Base-by-base conservation (phyloP, 2,797 vertebrate species). In the Rhabdomys pumilio region DNA sequence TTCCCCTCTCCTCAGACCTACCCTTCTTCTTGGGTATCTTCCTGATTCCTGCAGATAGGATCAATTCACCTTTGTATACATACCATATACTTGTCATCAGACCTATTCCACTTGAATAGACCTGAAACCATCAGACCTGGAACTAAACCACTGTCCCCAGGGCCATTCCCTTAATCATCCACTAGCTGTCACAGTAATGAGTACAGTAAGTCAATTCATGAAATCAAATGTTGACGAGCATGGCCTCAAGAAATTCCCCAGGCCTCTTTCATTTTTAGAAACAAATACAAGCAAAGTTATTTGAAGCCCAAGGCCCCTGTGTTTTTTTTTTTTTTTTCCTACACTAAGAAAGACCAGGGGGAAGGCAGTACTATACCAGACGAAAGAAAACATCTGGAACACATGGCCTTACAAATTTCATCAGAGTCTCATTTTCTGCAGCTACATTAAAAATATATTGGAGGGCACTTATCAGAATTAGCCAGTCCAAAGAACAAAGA, bases 191-290 rank as follows among this genome's bases (percentile, higher is more conserved):
- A 81, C 38, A 65, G 19, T 69, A 86, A 47, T 50, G 63, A 59
- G 50, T 31, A 31, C 41, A 53, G 57, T 15, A 93, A 81, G 76
- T 17, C 69, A 87, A 79, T 53, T 47, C 29, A 55, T 15, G 86
- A 79, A 77, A 77, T 24, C 55, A 34, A 2, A 34, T 31, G 41
- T 67, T 53, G 41, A 91, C 1, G 22, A 55, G 4, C 65, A 57
- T 72, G 80, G 57, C 59, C 31, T 19, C 79, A 69, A 47, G 67
- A 89, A 26, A 90, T 89, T 53, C 59, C 47, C 14, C 57, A 57
- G 59, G 80, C n/a, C 69, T 87, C 47, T n/a, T 86, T 89, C 50
- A 47, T 87, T 86, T 90, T 91, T 65, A 86, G 75, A 82, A 90
- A 89, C 14, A n/a, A 41, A 61, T 9, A 75, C 4, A 57, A 90